phyloP scores from a whole-genome alignment of 2,888 invertebrate genomes.

The Clistopyga incitator region DNA sequence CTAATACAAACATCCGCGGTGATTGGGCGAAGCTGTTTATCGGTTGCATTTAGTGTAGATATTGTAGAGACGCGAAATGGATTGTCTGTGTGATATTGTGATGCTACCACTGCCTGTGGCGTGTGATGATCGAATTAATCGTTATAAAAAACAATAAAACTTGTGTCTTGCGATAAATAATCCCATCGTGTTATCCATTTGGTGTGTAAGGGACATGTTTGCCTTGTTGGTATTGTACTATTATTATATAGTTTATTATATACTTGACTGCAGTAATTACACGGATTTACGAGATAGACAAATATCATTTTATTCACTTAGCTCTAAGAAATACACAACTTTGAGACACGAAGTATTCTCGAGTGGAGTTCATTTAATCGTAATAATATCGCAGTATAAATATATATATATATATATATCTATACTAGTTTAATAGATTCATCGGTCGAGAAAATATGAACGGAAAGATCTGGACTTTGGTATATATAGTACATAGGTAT shows the following conservation, averaged over 20 bases:
- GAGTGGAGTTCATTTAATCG: conserved; percentile 15
- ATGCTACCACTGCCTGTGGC: background rate
- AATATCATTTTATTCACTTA: conserved; percentile 52
- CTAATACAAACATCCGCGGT: background rate
- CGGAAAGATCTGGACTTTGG: conserved; percentile 49
- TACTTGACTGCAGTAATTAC: background rate
- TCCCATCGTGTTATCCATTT: conserved; percentile 3
- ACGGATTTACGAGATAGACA: conserved; percentile 33
- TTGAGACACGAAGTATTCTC: conserved; percentile 38
- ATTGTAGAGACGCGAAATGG: background rate
- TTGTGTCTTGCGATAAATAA: conserved; percentile 5
- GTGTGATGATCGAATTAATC: conserved; percentile 14
- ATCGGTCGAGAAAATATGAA: conserved; percentile 16
- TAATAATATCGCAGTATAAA: conserved; percentile 30
- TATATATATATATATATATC: conserved; percentile 24
- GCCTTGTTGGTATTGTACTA: background rate
- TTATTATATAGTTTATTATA: background rate
- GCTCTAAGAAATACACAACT: conserved; percentile 47
- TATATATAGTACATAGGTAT: conserved; percentile 36
- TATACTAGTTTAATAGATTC: conserved; percentile 24
- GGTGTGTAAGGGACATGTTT: background rate
- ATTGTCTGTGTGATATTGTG: conserved; percentile 1
- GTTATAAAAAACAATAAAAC: background rate
- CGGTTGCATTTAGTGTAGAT: background rate
- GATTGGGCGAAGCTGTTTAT: background rate